Percentiles rank a stretch among this genome's conserved stretches.
Evolutionary conservation across 2,888 invertebrate species (phyloP).

Genomic region (Papilio elwesi): DNA sequence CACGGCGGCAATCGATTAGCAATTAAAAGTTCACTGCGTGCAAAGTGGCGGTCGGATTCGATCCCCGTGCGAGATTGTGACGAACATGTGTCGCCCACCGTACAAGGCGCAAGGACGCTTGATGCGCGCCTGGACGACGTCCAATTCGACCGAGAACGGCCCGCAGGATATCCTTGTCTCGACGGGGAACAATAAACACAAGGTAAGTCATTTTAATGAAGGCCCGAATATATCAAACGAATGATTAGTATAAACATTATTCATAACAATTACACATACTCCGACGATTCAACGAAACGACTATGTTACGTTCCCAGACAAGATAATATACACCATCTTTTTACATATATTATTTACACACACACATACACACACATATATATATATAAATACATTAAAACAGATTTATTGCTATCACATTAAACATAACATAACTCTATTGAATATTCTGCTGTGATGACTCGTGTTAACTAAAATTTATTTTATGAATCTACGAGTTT

Average conservation of each 20-base stretch:
- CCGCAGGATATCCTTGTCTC: constrained; percentile 36
- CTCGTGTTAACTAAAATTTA: too few species aligned
- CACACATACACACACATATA: too few species aligned
- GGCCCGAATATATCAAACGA: background rate
- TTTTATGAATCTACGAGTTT: too few species aligned
- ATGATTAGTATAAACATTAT: constrained; percentile 17
- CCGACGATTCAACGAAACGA: too few species aligned
- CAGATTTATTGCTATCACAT: background rate
- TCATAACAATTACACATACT: background rate
- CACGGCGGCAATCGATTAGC: constrained; percentile 6
- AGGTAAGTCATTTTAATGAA: constrained; percentile 27
- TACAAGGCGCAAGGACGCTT: constrained; percentile 35
- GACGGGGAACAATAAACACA: constrained; percentile 25
- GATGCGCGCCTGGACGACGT: constrained; percentile 26
- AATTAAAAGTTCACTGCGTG: constrained; percentile 25
- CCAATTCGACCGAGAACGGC: constrained; percentile 18
- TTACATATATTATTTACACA: too few species aligned
- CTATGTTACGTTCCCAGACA: too few species aligned
- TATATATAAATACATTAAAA: background rate
- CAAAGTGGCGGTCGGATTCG: constrained; percentile 7
- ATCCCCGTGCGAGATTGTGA: constrained; percentile 29
- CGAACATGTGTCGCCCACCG: constrained; percentile 29
- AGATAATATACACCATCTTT: too few species aligned
- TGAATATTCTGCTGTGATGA: background rate
- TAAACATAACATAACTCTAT: background rate